Conservation (phyloP, 2,888 invertebrate genomes). For the Orchesellides sinensis region DNA sequence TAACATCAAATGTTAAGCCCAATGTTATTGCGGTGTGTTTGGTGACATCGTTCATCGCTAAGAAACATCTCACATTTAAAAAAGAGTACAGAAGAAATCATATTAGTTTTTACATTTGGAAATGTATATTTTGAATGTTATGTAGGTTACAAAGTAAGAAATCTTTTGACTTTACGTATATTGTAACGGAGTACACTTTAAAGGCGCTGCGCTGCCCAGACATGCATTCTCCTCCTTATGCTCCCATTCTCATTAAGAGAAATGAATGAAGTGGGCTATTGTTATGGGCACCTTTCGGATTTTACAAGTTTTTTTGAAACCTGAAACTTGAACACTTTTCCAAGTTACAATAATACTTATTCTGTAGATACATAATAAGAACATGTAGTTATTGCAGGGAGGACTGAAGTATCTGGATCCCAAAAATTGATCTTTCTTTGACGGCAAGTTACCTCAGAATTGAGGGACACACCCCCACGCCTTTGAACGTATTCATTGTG, state of each 20-base stretch:
- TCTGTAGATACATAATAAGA: no score
- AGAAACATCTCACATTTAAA: background rate
- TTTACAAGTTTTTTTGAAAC: slow-evolving; percentile 42
- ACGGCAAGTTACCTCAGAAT: slow-evolving; percentile 42
- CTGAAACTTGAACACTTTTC: slow-evolving; percentile 42
- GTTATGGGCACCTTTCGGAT: slow-evolving; percentile 1
- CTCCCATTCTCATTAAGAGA: slow-evolving; percentile 2
- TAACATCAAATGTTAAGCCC: no score
- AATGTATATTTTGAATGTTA: background rate
- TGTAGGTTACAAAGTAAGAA: background rate
- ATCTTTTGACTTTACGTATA: background rate
- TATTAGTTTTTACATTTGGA: no score
- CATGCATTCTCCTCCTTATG: background rate
- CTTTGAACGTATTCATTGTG: slow-evolving; percentile 39
- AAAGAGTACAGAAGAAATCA: background rate
- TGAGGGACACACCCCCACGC: slow-evolving; percentile 36
- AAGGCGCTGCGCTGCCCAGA: background rate
- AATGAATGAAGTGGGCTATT: slow-evolving; percentile 26
- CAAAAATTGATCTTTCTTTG: slow-evolving; percentile 37
- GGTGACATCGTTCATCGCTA: no score
- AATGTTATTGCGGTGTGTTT: no score
- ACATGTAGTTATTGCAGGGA: slow-evolving; percentile 18
- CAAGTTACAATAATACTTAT: background rate
- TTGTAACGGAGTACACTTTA: background rate
- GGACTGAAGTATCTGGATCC: slow-evolving; percentile 43